phyloP scores from a whole-genome alignment of 2,113 vertebrate genomes.

The Vimba vimba region DNA sequence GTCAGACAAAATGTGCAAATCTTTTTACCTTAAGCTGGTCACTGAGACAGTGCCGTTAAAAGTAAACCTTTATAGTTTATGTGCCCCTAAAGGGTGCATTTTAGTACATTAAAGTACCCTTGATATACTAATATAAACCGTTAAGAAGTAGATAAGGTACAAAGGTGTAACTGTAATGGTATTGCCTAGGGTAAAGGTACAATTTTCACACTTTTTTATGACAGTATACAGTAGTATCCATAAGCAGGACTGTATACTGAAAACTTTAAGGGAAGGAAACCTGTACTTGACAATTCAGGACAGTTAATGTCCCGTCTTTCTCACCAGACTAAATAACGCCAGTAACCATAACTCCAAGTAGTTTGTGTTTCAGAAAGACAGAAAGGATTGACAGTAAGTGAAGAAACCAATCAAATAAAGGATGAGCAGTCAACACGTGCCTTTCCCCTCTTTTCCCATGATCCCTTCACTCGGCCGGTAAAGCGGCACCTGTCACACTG shows the following conservation, averaged over 20 bases:
- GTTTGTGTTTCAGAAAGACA: neutral
- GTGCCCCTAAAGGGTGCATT: too few relatives aligned
- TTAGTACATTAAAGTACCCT: neutral
- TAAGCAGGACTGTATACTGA: neutral
- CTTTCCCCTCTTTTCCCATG: conserved; percentile 44
- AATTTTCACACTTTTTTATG: neutral
- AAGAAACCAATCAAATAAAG: neutral
- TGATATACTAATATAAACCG: neutral
- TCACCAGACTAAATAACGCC: neutral
- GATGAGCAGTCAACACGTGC: conserved; percentile 53
- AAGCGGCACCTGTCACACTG: conserved; percentile 75
- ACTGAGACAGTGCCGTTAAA: neutral
- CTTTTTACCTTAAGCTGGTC: neutral
- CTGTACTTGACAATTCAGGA: neutral
- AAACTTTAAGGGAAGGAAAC: neutral
- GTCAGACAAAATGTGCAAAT: too few relatives aligned
- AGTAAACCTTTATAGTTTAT: too few relatives aligned
- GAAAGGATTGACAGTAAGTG: conserved; percentile 44
- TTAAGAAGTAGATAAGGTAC: neutral
- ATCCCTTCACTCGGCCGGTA: conserved; percentile 19
- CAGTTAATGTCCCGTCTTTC: neutral
- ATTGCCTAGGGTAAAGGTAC: neutral
- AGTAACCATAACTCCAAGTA: neutral
- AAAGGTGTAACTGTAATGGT: neutral
- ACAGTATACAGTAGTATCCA: neutral